These are phyloP conservation scores for Pangasianodon hypophthalmus DNA, from an alignment of 2,113 vertebrate genomes.

Conservation along the genomic window DNA sequence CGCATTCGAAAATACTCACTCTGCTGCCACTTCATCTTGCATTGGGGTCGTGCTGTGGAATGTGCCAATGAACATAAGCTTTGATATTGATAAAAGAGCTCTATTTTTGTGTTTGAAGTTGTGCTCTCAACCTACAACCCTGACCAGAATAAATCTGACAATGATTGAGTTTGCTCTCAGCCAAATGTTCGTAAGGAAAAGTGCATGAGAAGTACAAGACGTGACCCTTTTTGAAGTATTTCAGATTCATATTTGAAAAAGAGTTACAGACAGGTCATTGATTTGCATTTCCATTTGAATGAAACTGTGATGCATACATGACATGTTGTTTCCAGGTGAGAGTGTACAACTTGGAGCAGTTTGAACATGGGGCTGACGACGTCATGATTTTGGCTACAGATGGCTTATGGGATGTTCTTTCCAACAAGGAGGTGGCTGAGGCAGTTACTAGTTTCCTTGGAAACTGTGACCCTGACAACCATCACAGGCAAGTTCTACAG, in stretches of 20 bases:
- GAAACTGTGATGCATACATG: background rate
- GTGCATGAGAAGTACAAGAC: background rate
- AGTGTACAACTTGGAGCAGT: conserved; percentile 84
- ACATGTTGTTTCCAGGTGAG: conserved; percentile 76
- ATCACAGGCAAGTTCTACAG: conserved; percentile 81
- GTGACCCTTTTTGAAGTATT: background rate
- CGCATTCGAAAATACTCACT: background rate
- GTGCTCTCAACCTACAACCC: background rate
- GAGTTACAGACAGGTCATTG: background rate
- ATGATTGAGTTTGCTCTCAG: background rate
- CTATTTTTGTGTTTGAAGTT: background rate
- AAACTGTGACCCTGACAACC: conserved; percentile 95
- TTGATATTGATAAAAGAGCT: background rate
- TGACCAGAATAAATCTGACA: background rate
- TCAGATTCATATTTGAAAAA: background rate
- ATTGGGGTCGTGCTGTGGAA: background rate
- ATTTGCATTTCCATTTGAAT: background rate
- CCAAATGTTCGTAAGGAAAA: background rate
- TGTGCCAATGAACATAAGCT: background rate
- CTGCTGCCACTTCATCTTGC: background rate
- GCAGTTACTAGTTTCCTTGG: conserved; percentile 88
- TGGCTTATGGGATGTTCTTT: conserved; percentile 95
- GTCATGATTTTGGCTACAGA: conserved; percentile 93
- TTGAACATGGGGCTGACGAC: conserved; percentile 87
- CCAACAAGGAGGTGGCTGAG: conserved; percentile 94